A percentile compares a stretch with the other conserved stretches of the same genome.
These are phyloP conservation scores for Speoplatyrhinus poulsoni DNA, from an alignment of 2,113 vertebrate genomes.

Conservation along the genomic window DNA sequence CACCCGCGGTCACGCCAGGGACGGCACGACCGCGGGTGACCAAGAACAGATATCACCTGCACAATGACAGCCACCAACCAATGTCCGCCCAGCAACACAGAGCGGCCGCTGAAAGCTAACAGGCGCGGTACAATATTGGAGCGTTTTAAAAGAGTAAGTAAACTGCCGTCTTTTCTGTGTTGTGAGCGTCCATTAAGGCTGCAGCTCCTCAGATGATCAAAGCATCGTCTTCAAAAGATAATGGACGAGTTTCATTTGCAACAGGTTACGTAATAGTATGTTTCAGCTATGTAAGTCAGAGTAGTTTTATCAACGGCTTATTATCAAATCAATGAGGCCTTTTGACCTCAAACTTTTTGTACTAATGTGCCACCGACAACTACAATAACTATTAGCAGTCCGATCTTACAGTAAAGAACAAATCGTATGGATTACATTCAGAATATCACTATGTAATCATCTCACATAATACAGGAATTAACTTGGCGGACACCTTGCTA, in stretches of 20 bases:
- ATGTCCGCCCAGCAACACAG: too few relatives aligned
- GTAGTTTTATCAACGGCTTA: conserved; percentile 28
- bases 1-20: too few relatives aligned
- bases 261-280: not conserved
- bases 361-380: conserved; percentile 27
- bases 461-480: not conserved
- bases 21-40: too few relatives aligned
- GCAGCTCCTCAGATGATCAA: conserved; percentile 16
- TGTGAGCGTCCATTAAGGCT: not conserved
- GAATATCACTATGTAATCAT: too few relatives aligned
- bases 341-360: conserved; percentile 2
- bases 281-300: conserved; percentile 19
- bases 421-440: too few relatives aligned
- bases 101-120: too few relatives aligned
- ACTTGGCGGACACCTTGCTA: conserved; percentile 25
- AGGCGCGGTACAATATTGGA: too few relatives aligned
- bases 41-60: too few relatives aligned
- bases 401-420: not conserved
- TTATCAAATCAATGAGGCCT: conserved; percentile 33
- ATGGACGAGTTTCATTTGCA: too few relatives aligned
- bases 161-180: conserved; percentile 27
- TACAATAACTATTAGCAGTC: conserved; percentile 26
- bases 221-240: conserved; percentile 13
- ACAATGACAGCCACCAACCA: too few relatives aligned
- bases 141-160: conserved; percentile 15